These are phyloP conservation scores for Plodia interpunctella DNA, from an alignment of 1,140 invertebrate species.

Conservation along the genomic window DNA sequence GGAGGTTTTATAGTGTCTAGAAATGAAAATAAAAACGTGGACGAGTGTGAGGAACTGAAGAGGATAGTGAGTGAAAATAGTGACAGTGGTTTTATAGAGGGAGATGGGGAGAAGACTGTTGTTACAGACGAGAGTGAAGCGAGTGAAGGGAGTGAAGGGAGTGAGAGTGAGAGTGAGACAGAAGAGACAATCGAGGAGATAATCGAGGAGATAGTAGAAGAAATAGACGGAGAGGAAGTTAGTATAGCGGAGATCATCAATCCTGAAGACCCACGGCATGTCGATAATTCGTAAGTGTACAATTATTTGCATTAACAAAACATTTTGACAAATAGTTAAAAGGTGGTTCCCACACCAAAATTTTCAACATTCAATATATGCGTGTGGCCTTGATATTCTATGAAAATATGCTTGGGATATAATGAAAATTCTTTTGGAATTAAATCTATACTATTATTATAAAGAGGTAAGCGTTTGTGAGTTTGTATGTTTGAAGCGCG, in stretches of 20 bases:
- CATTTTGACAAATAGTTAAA: too few relatives aligned
- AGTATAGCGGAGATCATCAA: conserved; percentile 11
- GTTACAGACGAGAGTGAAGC: conserved; percentile 22
- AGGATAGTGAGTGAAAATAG: conserved; percentile 65
- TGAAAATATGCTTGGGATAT: too few relatives aligned
- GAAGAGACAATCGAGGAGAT: conserved; percentile 28
- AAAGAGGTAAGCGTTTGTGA: too few relatives aligned
- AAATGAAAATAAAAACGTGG: conserved; percentile 50
- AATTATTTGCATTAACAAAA: conserved; percentile 2
- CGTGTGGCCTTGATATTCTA: too few relatives aligned
- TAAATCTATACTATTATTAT: too few relatives aligned
- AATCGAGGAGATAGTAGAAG: conserved; percentile 29
- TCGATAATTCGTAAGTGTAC: conserved; percentile 26
- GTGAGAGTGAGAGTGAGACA: conserved; percentile 41
- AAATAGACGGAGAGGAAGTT: conserved; percentile 24
- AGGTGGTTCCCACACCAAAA: too few relatives aligned
- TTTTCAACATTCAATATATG: too few relatives aligned
- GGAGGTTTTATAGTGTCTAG: conserved; percentile 44
- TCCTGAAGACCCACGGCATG: conserved; percentile 9
- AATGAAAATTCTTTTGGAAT: too few relatives aligned
- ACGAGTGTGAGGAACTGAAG: conserved; percentile 37
- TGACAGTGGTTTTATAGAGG: conserved; percentile 70
- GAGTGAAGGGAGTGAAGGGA: conserved; percentile 42
- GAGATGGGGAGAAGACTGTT: conserved; percentile 53
- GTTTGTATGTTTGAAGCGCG: too few relatives aligned